phyloP scores from a whole-genome alignment of 1,140 invertebrate species.

The Ips typographus region DNA sequence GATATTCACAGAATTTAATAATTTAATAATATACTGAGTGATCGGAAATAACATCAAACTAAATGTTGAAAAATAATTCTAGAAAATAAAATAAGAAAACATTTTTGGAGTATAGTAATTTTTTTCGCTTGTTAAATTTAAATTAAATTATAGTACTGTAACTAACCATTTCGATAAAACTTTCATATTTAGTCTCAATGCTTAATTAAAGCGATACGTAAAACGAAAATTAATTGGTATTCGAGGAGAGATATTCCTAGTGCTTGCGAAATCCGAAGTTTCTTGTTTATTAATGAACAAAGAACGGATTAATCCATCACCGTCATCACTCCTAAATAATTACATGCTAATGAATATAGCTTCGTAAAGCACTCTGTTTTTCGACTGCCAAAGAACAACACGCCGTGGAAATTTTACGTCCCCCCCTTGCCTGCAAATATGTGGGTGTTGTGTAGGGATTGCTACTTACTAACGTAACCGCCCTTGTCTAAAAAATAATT shows the following conservation, averaged over 20 bases:
- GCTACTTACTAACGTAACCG: not conserved
- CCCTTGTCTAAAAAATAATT: not conserved
- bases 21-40: too few relatives aligned
- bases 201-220: too few relatives aligned
- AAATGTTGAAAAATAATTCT: too few relatives aligned
- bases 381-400: not conserved
- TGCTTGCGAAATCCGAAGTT: not conserved
- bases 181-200: too few relatives aligned
- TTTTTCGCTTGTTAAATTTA: too few relatives aligned
- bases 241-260: not conserved
- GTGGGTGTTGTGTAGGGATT: not conserved
- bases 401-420: not conserved
- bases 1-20: too few relatives aligned
- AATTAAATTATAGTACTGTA: too few relatives aligned
- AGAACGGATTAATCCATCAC: conserved; percentile 1
- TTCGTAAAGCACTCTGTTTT: conserved; percentile 1
- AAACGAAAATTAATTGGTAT: not conserved
- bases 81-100: too few relatives aligned
- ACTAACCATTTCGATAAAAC: too few relatives aligned
- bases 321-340: conserved; percentile 1
- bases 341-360: conserved; percentile 4
- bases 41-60: too few relatives aligned
- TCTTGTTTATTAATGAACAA: not conserved
- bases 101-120: too few relatives aligned
- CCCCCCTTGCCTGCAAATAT: not conserved